phyloP scores from a whole-genome alignment of 2,797 vertebrate species.

The Petrocephalus schoutedeni region DNA sequence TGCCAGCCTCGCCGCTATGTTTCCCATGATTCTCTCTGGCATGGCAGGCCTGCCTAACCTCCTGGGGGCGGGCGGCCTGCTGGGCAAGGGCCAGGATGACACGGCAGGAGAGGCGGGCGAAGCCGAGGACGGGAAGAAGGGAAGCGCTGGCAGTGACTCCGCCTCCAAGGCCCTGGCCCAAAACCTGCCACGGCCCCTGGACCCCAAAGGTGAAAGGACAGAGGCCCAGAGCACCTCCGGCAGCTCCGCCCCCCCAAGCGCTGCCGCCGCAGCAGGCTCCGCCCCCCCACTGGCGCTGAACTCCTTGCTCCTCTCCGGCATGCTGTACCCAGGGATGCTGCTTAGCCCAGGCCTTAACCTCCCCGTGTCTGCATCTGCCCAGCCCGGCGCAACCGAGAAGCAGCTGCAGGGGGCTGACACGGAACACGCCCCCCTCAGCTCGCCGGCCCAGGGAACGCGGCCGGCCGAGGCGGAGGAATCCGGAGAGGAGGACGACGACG shows the following conservation, averaged over 20 bases:
- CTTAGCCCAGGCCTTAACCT: constrained; percentile 99
- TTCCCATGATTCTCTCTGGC: constrained; percentile 94
- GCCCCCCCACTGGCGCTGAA: constrained; percentile 82
- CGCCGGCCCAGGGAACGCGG: constrained; percentile 57
- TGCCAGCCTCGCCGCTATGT: constrained; percentile 85
- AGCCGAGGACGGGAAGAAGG: constrained; percentile 71
- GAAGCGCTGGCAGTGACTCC: constrained; percentile 40
- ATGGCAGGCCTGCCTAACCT: constrained; percentile 89
- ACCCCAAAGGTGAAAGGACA: constrained; percentile 89
- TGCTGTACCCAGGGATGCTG: constrained; percentile 99
- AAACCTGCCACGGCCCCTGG: constrained; percentile 58
- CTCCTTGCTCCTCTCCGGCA: constrained; percentile 92
- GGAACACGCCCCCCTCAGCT: constrained; percentile 66
- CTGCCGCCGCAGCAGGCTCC: constrained; percentile 55
- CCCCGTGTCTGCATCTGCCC: constrained; percentile 78
- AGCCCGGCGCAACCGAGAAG: constrained; percentile 66
- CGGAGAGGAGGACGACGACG: constrained; percentile 32
- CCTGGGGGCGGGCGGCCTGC: constrained; percentile 75
- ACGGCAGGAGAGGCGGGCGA: constrained; percentile 46
- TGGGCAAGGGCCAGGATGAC: constrained; percentile 72
- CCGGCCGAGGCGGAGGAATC: constrained; percentile 37
- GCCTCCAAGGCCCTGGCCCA: constrained; percentile 21
- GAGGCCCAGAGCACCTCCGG: constrained; percentile 71
- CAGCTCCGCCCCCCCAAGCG: constrained; percentile 66
- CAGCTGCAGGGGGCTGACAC: constrained; percentile 80